Evolutionary conservation across 2,113 vertebrate species (phyloP).

Genomic region (Cryptotis parvus): DNA sequence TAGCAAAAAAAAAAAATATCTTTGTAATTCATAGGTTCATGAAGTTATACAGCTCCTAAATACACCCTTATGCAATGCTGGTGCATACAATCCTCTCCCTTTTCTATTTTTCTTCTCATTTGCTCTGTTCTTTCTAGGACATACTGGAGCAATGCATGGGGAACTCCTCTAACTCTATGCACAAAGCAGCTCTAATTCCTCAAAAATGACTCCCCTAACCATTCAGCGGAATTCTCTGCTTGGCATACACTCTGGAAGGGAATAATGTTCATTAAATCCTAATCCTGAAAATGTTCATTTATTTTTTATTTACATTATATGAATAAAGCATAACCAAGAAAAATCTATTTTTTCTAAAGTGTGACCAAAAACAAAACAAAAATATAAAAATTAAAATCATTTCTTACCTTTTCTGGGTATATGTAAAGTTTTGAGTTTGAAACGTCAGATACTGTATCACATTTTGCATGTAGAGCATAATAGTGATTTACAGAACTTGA

Average conservation of each 20-base stretch:
- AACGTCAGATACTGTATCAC: slow-evolving; percentile 48
- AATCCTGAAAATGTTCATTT: background rate
- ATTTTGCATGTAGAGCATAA: background rate
- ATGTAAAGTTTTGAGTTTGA: slow-evolving; percentile 74
- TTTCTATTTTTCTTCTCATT: too few relatives aligned
- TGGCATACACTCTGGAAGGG: background rate
- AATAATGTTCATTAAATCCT: background rate
- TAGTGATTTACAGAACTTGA: background rate
- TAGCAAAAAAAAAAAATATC: too few relatives aligned
- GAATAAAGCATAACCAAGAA: background rate
- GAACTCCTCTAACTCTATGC: too few relatives aligned
- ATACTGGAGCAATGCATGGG: too few relatives aligned
- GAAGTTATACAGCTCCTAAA: background rate
- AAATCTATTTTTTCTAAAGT: background rate
- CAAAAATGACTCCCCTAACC: background rate
- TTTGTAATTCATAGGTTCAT: background rate
- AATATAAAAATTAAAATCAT: slow-evolving; percentile 60
- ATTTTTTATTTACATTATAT: background rate
- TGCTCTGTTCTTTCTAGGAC: too few relatives aligned
- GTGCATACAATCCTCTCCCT: background rate
- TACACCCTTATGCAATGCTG: background rate
- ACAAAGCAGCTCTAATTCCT: background rate
- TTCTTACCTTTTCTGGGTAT: slow-evolving; percentile 79
- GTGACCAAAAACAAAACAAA: slow-evolving; percentile 25
- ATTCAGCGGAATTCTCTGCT: background rate